These are phyloP conservation scores for Thamnophis elegans DNA, from an alignment of 2,797 vertebrate species.

Conservation along the genomic window DNA sequence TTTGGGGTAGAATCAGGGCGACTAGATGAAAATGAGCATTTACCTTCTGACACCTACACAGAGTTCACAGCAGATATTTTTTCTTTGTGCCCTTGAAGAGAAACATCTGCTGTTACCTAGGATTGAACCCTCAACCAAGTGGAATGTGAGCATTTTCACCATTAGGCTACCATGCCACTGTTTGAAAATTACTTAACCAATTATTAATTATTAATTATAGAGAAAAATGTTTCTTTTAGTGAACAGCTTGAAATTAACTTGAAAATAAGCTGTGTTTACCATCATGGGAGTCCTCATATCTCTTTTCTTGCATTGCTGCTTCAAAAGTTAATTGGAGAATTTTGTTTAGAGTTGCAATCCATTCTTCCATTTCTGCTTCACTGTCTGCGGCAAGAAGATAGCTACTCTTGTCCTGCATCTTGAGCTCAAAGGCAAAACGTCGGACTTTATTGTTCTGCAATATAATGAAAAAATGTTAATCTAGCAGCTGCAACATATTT, in stretches of 20 bases:
- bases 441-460: slow-evolving; percentile 93
- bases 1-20: neutral
- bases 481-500: neutral
- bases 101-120: neutral
- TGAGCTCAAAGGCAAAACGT: slow-evolving; percentile 95
- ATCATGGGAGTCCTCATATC: slow-evolving; percentile 89
- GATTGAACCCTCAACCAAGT: neutral
- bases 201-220: neutral
- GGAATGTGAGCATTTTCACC: neutral
- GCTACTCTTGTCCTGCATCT: slow-evolving; percentile 99
- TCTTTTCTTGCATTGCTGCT: slow-evolving; percentile 93
- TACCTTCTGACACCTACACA: neutral
- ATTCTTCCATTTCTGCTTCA: slow-evolving; percentile 95
- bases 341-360: slow-evolving; percentile 92
- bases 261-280: slow-evolving; percentile 67
- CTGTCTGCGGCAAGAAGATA: slow-evolving; percentile 93
- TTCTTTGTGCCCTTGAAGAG: neutral
- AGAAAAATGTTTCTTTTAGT: neutral
- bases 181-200: neutral
- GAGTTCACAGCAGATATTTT: neutral
- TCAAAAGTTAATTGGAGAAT: slow-evolving; percentile 97
- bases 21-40: neutral
- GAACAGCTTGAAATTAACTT: neutral
- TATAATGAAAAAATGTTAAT: slow-evolving; percentile 16
- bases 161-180: neutral